Evolutionary conservation across 2,113 vertebrate genomes (phyloP), one percentile per base, ranked within the genome.

Genomic region (Muntiacus muntjak): DNA sequence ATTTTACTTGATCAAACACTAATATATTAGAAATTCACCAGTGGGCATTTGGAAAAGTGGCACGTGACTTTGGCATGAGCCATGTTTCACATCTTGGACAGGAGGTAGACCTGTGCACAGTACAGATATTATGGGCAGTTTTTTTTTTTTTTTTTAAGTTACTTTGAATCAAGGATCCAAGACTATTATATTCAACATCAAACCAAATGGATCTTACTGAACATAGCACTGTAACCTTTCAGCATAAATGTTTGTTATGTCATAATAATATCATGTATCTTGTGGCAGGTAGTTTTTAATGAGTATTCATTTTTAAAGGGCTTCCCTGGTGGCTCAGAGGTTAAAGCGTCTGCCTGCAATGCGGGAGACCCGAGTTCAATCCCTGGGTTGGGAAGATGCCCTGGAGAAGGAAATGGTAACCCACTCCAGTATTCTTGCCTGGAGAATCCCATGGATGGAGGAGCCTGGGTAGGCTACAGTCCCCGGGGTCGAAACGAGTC

Each of bases 1-100:
- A 97, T 93, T 91, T 94, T 40, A 43, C 14, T 81, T 97, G 97
- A 17, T 55, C 71, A 36, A 47, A 91, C 2, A 62, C 3, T 43
- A 96, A 93, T 93, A 55, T 95, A 97, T 96, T 97, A 82, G 95
- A 96, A 82, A 94, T 54, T 97, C 89, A 91, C 97, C 98, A 71
- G 85, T 97, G 97, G 95, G 95, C 97, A 96, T 97, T 97, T 97
- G 96, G 95, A 98, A 95, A 97, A 84, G 82, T 96, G 97, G 91
- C 91, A 74, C 89, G 84, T 87, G 93, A 89, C 64, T 81, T 96
- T 64, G 1, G 86, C 0, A 0, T 96, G 84, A 98, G 90, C 57
- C 94, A 43, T 58, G 95, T 95, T 62, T 98, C 89, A 92, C 28
- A 92, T 96, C 45, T 97, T 83, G 58, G 96, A 76, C 55, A 96